phyloP scores from a whole-genome alignment of 1,140 invertebrate species.

The Drosophila parabipectinata region DNA sequence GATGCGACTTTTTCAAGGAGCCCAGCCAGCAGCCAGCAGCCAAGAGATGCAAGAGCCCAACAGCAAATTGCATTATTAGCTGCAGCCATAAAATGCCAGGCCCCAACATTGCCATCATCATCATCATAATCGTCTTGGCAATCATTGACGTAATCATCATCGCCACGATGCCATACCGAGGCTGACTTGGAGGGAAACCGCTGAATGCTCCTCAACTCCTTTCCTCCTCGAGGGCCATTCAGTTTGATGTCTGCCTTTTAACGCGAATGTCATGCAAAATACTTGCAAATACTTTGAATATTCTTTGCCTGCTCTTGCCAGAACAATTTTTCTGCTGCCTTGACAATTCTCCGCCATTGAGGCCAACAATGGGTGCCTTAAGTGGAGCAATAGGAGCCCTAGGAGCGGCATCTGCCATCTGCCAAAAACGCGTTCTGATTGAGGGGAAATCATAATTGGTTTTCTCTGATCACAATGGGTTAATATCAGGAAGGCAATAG shows the following conservation, averaged over 20 bases:
- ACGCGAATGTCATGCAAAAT: slow-evolving; percentile 76
- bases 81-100: slow-evolving; percentile 73
- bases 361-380: slow-evolving; percentile 51
- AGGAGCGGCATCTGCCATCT: slow-evolving; percentile 29
- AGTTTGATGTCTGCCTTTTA: slow-evolving; percentile 77
- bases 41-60: slow-evolving; percentile 24
- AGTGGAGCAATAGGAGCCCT: slow-evolving; percentile 6
- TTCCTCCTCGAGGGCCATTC: slow-evolving; percentile 49
- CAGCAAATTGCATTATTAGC: slow-evolving; percentile 81
- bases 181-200: slow-evolving; percentile 20
- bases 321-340: slow-evolving; percentile 17
- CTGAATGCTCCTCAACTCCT: neutral
- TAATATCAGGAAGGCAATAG: slow-evolving; percentile 4
- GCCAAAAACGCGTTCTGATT: slow-evolving; percentile 28
- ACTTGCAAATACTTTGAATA: slow-evolving; percentile 75
- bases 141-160: slow-evolving; percentile 16
- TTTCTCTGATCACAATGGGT: slow-evolving; percentile 33
- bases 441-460: slow-evolving; percentile 34
- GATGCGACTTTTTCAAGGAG: slow-evolving; percentile 69
- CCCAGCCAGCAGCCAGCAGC: slow-evolving; percentile 8
- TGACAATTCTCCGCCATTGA: slow-evolving; percentile 59
- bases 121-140: slow-evolving; percentile 19
- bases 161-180: slow-evolving; percentile 10
- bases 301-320: slow-evolving; percentile 32
- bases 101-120: slow-evolving; percentile 31